Evolutionary conservation across 2,888 invertebrate species (phyloP), one percentile per base, ranked within the genome.

Genomic region (Callyntrura sp.): DNA sequence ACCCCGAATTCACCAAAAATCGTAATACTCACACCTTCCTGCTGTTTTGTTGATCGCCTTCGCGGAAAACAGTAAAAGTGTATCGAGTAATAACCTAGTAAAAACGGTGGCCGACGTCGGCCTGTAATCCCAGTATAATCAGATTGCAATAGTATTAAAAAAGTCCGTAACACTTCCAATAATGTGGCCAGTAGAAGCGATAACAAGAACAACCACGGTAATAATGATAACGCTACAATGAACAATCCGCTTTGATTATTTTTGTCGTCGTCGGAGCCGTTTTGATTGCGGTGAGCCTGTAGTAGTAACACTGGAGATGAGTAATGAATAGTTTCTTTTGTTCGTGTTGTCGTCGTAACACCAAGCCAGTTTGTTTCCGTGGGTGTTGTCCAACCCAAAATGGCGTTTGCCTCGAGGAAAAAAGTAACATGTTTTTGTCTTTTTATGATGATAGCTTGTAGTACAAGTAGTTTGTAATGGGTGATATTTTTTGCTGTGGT

Each of bases 371-470:
- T 73, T 43, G 35, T 35, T 62, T 8, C 23, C 23, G 12, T n/a
- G 5, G n/a, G 14, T 55, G 55, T 62, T 20, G 25, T 20, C 12
- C 28, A 25, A 78, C 55, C 48, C 0, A 11, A 55, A 35, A 43
- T 57, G 81, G 78, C 0, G 0, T 28, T 65, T 43, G 43, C 43
- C 17, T 43, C 2, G 28, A 65, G 28, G 35, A 23, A 65, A 65
- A 65, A 12, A 76, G 48, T 28, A 28, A 51, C 85, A 78, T 62
- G 62, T 78, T 86, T 28, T 51, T 78, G 85, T 78, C 65, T 76
- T 86, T 86, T 86, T 51, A 78, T 62, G 51, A 48, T 62, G 76
- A 73, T 73, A 73, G 28, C 43, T 35, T 35, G 35, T 35, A 35
- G 35, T 35, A 35, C 35, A 4, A 35, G 35, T 60, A 85, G 45